Evolutionary conservation across 2,797 vertebrate genomes (phyloP).

Genomic region (Xiphorhynchus erythropygius): DNA sequence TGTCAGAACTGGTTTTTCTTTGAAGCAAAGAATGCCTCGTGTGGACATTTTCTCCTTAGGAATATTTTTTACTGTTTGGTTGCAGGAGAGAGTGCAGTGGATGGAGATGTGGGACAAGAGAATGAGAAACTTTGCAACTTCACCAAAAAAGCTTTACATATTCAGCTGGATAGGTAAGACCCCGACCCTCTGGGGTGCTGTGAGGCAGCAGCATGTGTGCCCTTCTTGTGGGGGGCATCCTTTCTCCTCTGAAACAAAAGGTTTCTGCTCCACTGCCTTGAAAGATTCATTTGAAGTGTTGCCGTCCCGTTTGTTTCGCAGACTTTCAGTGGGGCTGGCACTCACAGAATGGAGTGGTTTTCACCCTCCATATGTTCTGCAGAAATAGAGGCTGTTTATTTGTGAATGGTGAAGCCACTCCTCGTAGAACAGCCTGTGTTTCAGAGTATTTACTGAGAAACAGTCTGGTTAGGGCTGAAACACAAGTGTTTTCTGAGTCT

Average conservation of each 20-base stretch:
- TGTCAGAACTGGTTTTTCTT: conserved; percentile 37
- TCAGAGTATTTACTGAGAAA: conserved; percentile 31
- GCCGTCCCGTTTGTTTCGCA: neutral
- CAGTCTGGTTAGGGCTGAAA: conserved; percentile 21
- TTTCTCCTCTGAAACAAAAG: neutral
- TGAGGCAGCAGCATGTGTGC: neutral
- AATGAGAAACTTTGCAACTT: conserved; percentile 91
- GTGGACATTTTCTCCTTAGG: neutral
- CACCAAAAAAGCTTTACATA: conserved; percentile 94
- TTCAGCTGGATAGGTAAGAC: conserved; percentile 93
- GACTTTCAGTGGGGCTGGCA: neutral
- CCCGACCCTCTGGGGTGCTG: neutral
- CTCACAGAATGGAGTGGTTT: neutral
- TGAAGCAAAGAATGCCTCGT: neutral
- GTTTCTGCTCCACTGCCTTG: neutral
- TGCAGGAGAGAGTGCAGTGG: conserved; percentile 90
- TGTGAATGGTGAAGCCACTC: neutral
- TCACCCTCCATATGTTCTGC: neutral
- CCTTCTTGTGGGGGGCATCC: neutral
- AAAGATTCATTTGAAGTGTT: neutral
- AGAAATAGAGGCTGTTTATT: neutral
- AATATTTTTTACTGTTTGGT: conserved; percentile 48
- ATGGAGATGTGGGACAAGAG: conserved; percentile 83
- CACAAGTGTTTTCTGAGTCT: neutral
- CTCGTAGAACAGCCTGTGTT: conserved; percentile 33